Base-by-base conservation (phyloP, 2,797 vertebrate species). In the Orestias chungarensis region DNA sequence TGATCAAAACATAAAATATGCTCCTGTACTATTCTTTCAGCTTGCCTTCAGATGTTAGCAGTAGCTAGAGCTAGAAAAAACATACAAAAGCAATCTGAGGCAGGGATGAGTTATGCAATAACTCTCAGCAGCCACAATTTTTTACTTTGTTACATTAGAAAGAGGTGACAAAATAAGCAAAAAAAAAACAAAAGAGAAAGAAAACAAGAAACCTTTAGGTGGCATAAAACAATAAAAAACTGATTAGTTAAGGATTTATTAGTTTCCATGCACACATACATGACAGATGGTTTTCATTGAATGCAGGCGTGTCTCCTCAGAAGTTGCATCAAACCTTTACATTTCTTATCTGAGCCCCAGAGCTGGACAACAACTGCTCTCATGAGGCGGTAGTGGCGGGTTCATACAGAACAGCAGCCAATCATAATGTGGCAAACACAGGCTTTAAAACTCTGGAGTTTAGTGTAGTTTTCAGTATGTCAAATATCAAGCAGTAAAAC, bases 231-330 rank as follows among this genome's bases (percentile, higher is more conserved):
- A 62, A 62, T 23, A 61, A 61, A 38, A 62, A 23, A 33, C 38
- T 35, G 33, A 68, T 55, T 57, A 44, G 40, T 57, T 40, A 20
- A 71, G 20, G 76, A 15, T 74, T 73, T 44, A 74, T 78, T 82
- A 80, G 62, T 75, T 68, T 62, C 17, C 25, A 79, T 78, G 66
- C 68, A 46, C 27, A 55, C 43, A 49, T 2, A 55, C 47, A 68
- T 80, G 86, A 73, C 62, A 55, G 54, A 27, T 81, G 59, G n/a
- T 65, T 72, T 72, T 76, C 74, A 68, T 47, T 76, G 73, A 69
- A 89, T 90, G 92, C 91, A 93, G 82, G 89, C 89, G 89, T 91
- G 86, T 71, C 80, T 70, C 81, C 66, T 83, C 85, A 85, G 83
- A 67, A 55, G 86, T 77, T 87, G 77, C 84, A 75, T 78, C 79